phyloP scores from a whole-genome alignment of 2,888 invertebrate genomes.

The Ornithoptera alexandrae region DNA sequence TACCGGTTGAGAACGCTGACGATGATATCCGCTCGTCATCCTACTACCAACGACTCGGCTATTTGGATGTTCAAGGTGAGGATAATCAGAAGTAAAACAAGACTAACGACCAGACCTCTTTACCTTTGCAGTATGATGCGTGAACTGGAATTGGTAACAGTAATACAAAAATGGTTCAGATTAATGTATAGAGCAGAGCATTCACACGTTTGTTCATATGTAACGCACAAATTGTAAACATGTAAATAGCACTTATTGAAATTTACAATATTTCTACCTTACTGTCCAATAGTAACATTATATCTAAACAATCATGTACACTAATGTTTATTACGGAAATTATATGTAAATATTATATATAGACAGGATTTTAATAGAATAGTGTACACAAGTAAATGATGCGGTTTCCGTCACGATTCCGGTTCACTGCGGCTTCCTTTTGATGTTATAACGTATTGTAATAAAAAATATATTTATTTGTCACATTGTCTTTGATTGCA shows the following conservation, averaged over 20 bases:
- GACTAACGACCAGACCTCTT: slow-evolving; percentile 24
- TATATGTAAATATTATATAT: too few species aligned
- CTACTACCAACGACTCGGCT: slow-evolving; percentile 43
- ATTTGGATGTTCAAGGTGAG: slow-evolving; percentile 38
- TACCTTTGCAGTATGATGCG: slow-evolving; percentile 24
- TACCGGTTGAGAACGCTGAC: slow-evolving; percentile 46
- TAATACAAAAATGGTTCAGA: neutral
- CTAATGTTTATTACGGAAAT: too few species aligned
- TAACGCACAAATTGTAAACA: slow-evolving; percentile 15
- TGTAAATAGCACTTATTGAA: slow-evolving; percentile 6
- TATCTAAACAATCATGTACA: too few species aligned
- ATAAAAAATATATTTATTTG: slow-evolving; percentile 30
- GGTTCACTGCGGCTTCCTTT: slow-evolving; percentile 22
- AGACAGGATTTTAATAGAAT: too few species aligned
- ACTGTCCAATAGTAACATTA: neutral
- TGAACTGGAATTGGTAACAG: slow-evolving; percentile 11
- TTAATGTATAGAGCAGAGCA: neutral
- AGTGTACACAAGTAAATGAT: neutral
- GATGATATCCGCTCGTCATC: slow-evolving; percentile 32
- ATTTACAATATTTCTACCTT: neutral
- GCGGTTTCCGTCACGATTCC: neutral
- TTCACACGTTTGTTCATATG: neutral
- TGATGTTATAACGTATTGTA: slow-evolving; percentile 31
- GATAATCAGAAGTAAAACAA: neutral
- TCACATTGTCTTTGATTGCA: slow-evolving; percentile 34